Percentiles rank a stretch among this genome's conserved stretches.
These are phyloP conservation scores for Eubasilissa regina DNA, from an alignment of 1,140 invertebrate genomes.

Conservation along the genomic window DNA sequence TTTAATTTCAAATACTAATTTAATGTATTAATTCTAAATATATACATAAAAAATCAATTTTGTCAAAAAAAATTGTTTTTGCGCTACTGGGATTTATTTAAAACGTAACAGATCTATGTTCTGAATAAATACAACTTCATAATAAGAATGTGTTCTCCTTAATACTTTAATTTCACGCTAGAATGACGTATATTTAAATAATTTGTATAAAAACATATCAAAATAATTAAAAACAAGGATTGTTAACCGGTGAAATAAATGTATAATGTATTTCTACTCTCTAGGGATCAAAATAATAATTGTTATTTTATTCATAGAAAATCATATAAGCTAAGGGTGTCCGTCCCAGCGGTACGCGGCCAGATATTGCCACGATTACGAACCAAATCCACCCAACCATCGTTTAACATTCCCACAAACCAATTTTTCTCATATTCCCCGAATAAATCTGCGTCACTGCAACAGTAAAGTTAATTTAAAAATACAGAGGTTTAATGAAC, in stretches of 20 bases:
- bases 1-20: too few species aligned
- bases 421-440: conserved; percentile 55
- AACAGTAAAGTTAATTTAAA: neutral
- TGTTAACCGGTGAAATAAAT: conserved; percentile 15
- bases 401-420: conserved; percentile 54
- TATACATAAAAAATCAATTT: too few species aligned
- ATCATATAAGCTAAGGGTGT: conserved; percentile 47
- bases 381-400: conserved; percentile 40
- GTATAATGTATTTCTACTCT: conserved; percentile 50
- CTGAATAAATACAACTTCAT: too few species aligned
- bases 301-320: conserved; percentile 61
- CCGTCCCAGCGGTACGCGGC: conserved; percentile 44
- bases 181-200: neutral
- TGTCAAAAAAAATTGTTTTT: too few species aligned
- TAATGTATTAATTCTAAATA: too few species aligned
- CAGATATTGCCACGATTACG: conserved; percentile 47
- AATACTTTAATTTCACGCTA: too few species aligned
- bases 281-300: conserved; percentile 36
- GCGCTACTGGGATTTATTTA: too few species aligned
- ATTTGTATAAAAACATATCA: neutral
- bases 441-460: conserved; percentile 22
- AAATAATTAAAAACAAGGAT: neutral
- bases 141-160: too few species aligned
- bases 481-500: neutral
- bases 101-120: too few species aligned